A percentile compares a stretch with the other conserved stretches of the same genome.
These are phyloP conservation scores for Brachionus manjavacas DNA, from an alignment of 1,140 invertebrate species.

Conservation along the genomic window DNA sequence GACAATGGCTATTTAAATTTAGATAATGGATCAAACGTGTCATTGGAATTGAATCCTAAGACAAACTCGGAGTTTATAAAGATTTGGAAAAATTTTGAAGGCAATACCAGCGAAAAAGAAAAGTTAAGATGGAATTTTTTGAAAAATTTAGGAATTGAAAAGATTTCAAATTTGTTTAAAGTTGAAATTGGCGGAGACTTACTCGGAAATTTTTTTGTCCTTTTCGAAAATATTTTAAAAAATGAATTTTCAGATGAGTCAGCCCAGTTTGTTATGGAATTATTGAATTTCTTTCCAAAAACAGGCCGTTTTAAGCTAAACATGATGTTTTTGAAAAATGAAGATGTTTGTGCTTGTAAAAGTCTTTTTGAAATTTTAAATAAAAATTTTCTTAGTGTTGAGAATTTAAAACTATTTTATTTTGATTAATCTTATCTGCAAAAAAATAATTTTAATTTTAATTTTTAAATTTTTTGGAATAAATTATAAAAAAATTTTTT, in stretches of 20 bases:
- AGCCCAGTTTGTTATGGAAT: not conserved
- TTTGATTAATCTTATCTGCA: not conserved
- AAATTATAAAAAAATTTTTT: not conserved
- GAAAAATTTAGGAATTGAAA: not conserved
- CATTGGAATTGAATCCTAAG: not conserved
- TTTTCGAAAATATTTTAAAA: constrained; percentile 4
- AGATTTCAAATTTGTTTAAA: not conserved
- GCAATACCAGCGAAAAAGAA: not conserved
- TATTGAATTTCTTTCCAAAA: not conserved
- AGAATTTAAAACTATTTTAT: not conserved
- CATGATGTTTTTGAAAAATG: constrained; percentile 25
- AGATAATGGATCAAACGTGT: not conserved
- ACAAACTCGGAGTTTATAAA: constrained; percentile 16
- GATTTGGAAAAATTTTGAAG: not conserved
- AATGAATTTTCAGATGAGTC: not conserved
- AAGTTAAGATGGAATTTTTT: constrained; percentile 18
- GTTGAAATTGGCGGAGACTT: constrained; percentile 21
- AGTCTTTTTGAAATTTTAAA: not conserved
- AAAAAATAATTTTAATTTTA: not conserved
- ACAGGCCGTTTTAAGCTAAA: constrained; percentile 1
- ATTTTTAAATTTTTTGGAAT: not conserved
- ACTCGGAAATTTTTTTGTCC: not conserved
- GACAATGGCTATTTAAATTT: not conserved
- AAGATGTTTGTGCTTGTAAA: constrained; percentile 11
- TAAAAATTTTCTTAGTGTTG: not conserved